Conservation (phyloP, 2,113 vertebrate genomes). For the Forbesichthys papilliferus region DNA sequence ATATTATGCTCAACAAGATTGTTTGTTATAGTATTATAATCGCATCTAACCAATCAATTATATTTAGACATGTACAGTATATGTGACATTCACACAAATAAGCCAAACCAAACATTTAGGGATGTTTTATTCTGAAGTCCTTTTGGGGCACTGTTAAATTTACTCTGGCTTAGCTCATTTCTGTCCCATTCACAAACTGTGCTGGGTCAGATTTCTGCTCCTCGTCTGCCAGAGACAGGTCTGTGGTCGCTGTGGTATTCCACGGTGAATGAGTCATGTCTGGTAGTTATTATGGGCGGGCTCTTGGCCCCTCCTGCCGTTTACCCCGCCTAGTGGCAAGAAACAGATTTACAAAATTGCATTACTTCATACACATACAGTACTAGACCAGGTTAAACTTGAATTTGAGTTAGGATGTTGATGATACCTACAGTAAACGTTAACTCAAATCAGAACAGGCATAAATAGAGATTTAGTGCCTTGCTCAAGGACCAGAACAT, state of each 20-base stretch:
- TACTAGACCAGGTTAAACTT: neutral
- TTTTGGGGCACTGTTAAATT: constrained; percentile 59
- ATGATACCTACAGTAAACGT: neutral
- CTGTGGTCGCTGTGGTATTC: constrained; percentile 76
- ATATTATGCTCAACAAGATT: neutral
- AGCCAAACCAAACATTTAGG: constrained; percentile 59
- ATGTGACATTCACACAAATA: constrained; percentile 53
- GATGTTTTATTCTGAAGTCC: constrained; percentile 48
- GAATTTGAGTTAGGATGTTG: too few relatives aligned
- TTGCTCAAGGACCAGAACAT: neutral
- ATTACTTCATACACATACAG: constrained; percentile 6
- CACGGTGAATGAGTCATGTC: constrained; percentile 76
- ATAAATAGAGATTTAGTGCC: neutral
- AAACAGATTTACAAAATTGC: constrained; percentile 60
- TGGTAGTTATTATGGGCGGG: constrained; percentile 73
- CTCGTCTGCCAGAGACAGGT: constrained; percentile 74
- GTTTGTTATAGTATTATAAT: constrained; percentile 4
- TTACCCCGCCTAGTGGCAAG: constrained; percentile 68
- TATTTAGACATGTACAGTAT: constrained; percentile 46
- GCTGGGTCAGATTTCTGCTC: constrained; percentile 65
- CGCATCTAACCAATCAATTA: neutral
- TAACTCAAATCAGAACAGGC: too few relatives aligned
- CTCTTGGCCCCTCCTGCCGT: constrained; percentile 41
- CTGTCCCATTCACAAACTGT: constrained; percentile 73
- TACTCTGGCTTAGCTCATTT: constrained; percentile 65